A percentile compares a stretch with the other conserved stretches of the same genome.
These are phyloP conservation scores for Cerastis rubricosa DNA, from an alignment of 2,888 invertebrate genomes.

Conservation along the genomic window DNA sequence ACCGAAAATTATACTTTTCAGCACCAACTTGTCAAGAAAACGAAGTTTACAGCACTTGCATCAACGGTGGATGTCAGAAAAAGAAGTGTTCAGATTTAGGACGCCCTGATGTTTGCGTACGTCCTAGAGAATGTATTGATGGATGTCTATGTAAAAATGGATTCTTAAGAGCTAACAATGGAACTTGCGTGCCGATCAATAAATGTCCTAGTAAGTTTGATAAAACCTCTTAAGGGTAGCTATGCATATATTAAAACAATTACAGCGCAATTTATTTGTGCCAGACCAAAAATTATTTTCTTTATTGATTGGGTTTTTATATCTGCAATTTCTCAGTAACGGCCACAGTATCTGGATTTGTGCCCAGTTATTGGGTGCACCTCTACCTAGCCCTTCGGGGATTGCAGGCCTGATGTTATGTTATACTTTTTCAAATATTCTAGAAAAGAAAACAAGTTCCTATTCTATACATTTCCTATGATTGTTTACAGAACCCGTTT, in stretches of 20 bases:
- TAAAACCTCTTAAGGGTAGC: neutral
- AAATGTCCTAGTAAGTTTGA: conserved; percentile 68
- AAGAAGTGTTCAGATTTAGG: conserved; percentile 66
- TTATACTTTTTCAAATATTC: neutral
- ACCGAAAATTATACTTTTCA: too few relatives aligned
- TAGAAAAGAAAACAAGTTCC: neutral
- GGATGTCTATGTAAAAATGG: conserved; percentile 67
- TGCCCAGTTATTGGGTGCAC: too few relatives aligned
- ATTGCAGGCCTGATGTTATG: too few relatives aligned
- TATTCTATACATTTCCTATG: too few relatives aligned
- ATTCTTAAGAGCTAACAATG: conserved; percentile 60
- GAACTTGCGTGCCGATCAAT: conserved; percentile 66
- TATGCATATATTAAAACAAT: neutral
- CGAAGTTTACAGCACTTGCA: conserved; percentile 65
- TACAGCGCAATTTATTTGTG: neutral
- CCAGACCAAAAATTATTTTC: neutral
- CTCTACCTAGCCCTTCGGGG: too few relatives aligned
- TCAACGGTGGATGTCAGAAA: conserved; percentile 70
- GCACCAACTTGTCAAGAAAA: conserved; percentile 58
- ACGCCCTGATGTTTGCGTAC: conserved; percentile 60
- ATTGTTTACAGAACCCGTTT: conserved; percentile 33
- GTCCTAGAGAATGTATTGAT: conserved; percentile 56
- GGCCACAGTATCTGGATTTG: too few relatives aligned
- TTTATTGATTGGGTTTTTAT: too few relatives aligned
- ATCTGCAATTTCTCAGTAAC: too few relatives aligned